Conservation (phyloP, 2,888 invertebrate genomes). For the Lycocerus yunnanus region DNA sequence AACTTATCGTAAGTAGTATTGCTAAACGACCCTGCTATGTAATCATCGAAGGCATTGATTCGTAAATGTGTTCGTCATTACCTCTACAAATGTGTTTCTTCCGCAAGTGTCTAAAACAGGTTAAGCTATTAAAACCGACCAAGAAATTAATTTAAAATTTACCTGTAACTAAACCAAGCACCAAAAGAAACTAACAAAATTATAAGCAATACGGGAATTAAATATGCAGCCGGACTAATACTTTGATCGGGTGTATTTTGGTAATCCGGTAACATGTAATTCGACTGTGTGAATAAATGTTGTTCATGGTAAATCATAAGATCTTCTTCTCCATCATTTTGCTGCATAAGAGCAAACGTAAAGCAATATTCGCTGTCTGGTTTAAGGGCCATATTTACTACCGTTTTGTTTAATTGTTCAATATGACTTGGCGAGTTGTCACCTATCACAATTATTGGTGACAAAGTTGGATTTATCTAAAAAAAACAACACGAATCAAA, state of each 20-base stretch:
- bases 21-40: slow-evolving; percentile 40
- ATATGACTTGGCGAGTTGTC: slow-evolving; percentile 16
- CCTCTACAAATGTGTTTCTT: slow-evolving; percentile 20
- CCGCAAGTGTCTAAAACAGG: slow-evolving; percentile 9
- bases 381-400: slow-evolving; percentile 36
- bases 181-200: slow-evolving; percentile 8
- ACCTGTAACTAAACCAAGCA: slow-evolving; percentile 24
- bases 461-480: slow-evolving; percentile 2
- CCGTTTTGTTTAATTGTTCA: slow-evolving; percentile 13
- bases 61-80: slow-evolving; percentile 45
- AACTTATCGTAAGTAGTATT: slow-evolving; percentile 48
- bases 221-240: slow-evolving; percentile 14
- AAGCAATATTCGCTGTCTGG: slow-evolving; percentile 48
- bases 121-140: not conserved
- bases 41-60: slow-evolving; percentile 50
- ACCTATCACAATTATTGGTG: slow-evolving; percentile 21
- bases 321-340: slow-evolving; percentile 43
- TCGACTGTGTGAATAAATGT: slow-evolving; percentile 16
- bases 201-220: slow-evolving; percentile 15
- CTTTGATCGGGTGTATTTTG: not conserved
- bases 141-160: not conserved
- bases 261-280: not conserved
- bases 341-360: slow-evolving; percentile 47
- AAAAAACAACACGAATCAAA: no score
- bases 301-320: slow-evolving; percentile 48